A percentile compares a stretch with the other conserved stretches of the same genome.
Conservation (phyloP, 2,113 vertebrate genomes). For the Grammomys dolichurus region DNA sequence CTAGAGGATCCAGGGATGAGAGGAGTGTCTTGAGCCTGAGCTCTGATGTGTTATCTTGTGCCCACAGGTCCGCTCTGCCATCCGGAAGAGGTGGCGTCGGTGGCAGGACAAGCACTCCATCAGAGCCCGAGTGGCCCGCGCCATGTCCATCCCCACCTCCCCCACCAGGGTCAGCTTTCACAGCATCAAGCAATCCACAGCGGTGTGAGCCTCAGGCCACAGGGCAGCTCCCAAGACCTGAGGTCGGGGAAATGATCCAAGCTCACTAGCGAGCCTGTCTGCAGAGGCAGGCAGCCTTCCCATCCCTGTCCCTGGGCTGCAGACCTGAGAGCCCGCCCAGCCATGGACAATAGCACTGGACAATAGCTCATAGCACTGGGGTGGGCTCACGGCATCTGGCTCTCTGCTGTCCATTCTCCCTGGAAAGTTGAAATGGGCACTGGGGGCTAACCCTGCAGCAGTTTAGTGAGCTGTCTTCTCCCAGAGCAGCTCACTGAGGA, state of each 20-base stretch:
- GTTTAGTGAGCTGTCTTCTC: neutral
- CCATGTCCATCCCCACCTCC: constrained; percentile 99
- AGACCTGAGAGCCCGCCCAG: neutral
- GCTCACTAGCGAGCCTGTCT: neutral
- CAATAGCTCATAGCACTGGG: neutral
- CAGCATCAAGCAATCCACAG: constrained; percentile 96
- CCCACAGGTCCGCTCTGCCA: constrained; percentile 93
- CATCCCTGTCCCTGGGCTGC: neutral
- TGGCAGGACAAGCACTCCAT: constrained; percentile 98
- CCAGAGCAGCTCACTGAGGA: neutral
- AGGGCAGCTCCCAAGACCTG: accelerated
- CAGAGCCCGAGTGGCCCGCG: constrained; percentile 92
- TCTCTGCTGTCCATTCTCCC: neutral
- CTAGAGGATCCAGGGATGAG: neutral
- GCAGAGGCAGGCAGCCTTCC: neutral
- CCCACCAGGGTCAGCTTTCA: constrained; percentile 97
- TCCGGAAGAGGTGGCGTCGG: constrained; percentile 95
- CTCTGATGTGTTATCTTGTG: neutral
- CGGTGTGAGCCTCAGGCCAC: constrained; percentile 71
- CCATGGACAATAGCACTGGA: neutral
- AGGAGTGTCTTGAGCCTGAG: accelerated
- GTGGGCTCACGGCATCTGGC: neutral
- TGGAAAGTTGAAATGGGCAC: neutral
- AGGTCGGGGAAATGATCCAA: accelerated
- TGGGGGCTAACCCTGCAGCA: neutral